Evolutionary conservation across 1,140 invertebrate species (phyloP), one percentile per base, ranked within the genome.

Genomic region (Chelonus insularis): DNA sequence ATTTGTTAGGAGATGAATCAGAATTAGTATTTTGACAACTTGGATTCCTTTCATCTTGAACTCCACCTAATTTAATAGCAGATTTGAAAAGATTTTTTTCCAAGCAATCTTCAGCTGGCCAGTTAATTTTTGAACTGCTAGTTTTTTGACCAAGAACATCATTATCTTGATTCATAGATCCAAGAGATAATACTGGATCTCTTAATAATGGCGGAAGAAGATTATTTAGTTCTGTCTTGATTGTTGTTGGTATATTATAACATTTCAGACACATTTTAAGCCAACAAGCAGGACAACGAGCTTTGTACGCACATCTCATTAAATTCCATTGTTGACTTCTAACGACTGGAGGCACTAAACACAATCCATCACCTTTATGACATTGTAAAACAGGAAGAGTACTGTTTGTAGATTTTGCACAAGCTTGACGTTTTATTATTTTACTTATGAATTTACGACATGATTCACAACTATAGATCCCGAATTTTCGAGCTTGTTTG

Each of bases 381-480:
- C 90, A 91, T 62, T 87, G 86, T 56, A 89, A 82, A 12, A 82
- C 78, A 45, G 84, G 76, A 61, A 80, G 71, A 70, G 73, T 72
- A 71, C 72, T 76, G 62, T 75, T 81, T 11, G 81, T 77, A 36
- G 83, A 82, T 68, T 82, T 83, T 11, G 84, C 81, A 63, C 85
- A 81, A 65, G 85, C 84, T 63, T 87, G 85, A 41, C 85, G 83
- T 75, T 89, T 89, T 50, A 90, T 83, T 82, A 91, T 88, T 75
- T 91, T 91, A 14, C 89, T 88, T 60, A 94, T 91, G 77, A 94
- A 94, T 74, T 92, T 94, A 29, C 91, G 84, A 79, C 92, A 94
- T 14, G 90, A 89, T 71, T 92, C 91, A 79, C 92, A 94, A 64
- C 89, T 90, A 66, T 89, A 87, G 36, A 91, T 90, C n/a, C 91